A percentile compares a stretch with the other conserved stretches of the same genome.
phyloP scores from a whole-genome alignment of 2,888 invertebrate genomes.

The Thalpophila matura region DNA sequence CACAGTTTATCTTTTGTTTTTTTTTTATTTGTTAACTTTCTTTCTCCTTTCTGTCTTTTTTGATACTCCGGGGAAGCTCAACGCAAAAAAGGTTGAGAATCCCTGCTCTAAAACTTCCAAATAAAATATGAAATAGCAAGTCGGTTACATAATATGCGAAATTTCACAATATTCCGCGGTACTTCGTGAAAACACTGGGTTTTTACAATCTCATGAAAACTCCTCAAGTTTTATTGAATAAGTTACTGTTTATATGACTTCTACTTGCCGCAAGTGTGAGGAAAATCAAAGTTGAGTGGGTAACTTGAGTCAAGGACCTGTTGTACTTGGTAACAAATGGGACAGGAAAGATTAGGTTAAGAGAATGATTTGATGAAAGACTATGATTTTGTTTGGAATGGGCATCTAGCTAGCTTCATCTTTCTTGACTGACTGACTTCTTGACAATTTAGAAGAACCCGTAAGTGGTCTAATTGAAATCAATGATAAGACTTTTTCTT shows the following conservation, averaged over 20 bases:
- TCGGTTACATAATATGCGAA: conserved; percentile 27
- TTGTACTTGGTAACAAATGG: not conserved
- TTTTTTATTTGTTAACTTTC: too few species aligned
- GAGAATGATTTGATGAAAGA: conserved; percentile 13
- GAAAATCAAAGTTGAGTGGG: not conserved
- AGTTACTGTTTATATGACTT: not conserved
- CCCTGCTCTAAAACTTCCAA: conserved; percentile 36
- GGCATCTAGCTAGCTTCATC: too few species aligned
- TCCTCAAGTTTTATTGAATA: conserved; percentile 15
- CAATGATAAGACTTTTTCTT: too few species aligned
- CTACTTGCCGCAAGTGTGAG: not conserved
- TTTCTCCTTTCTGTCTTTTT: too few species aligned
- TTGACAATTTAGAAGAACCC: not conserved
- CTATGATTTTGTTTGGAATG: not conserved
- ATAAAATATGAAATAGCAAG: conserved; percentile 33
- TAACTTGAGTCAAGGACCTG: not conserved
- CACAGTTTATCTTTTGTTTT: too few species aligned
- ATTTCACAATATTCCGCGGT: conserved; percentile 18
- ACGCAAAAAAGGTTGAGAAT: too few species aligned
- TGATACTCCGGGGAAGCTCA: too few species aligned
- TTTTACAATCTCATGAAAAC: not conserved
- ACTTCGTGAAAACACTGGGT: not conserved
- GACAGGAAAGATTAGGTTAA: not conserved
- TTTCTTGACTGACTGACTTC: too few species aligned
- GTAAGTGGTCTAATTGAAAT: too few species aligned